Percentiles rank a stretch among this genome's conserved stretches.
Evolutionary conservation across 2,888 invertebrate species (phyloP).

Genomic region (Salpingus planirostris): DNA sequence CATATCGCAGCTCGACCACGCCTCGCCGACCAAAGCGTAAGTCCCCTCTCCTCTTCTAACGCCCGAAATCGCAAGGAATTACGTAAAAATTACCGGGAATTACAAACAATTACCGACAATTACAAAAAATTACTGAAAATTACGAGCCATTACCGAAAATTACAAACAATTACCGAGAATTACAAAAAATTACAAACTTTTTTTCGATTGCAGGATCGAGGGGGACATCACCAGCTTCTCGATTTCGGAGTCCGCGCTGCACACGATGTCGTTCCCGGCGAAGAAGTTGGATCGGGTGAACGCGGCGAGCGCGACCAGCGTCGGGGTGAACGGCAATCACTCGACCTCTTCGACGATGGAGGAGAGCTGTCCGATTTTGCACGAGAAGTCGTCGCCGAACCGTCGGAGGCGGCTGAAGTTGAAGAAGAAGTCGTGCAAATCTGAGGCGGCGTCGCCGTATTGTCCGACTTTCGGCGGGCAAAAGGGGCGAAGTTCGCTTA

Average conservation of each 20-base stretch:
- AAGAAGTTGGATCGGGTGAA: conserved; percentile 29
- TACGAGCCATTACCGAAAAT: too few relatives aligned
- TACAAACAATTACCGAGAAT: too few relatives aligned
- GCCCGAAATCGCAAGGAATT: too few relatives aligned
- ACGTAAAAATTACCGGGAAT: too few relatives aligned
- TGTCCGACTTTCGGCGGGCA: conserved; percentile 13
- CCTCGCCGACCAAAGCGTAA: conserved; percentile 30
- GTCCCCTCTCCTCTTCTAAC: too few relatives aligned
- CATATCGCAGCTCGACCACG: conserved; percentile 60
- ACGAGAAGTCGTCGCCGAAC: conserved; percentile 38
- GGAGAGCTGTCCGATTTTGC: conserved; percentile 42
- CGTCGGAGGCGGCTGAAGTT: conserved; percentile 34
- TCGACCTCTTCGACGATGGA: conserved; percentile 50
- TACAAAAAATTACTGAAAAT: too few relatives aligned
- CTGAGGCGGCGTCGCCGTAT: too few relatives aligned
- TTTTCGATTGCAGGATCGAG: conserved; percentile 10
- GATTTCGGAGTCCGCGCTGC: conserved; percentile 81
- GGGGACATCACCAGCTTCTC: conserved; percentile 49
- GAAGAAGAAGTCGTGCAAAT: conserved; percentile 28
- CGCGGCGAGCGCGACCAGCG: conserved; percentile 27
- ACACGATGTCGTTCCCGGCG: conserved; percentile 52
- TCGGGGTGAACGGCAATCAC: conserved; percentile 32
- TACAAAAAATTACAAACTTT: conserved; percentile 2
- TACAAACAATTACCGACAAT: too few relatives aligned
- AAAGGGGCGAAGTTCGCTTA: conserved; percentile 36